Percentiles rank a stretch among this genome's conserved stretches.
Evolutionary conservation across 2,797 vertebrate genomes (phyloP).

Genomic region (Eurystomus glaucurus): DNA sequence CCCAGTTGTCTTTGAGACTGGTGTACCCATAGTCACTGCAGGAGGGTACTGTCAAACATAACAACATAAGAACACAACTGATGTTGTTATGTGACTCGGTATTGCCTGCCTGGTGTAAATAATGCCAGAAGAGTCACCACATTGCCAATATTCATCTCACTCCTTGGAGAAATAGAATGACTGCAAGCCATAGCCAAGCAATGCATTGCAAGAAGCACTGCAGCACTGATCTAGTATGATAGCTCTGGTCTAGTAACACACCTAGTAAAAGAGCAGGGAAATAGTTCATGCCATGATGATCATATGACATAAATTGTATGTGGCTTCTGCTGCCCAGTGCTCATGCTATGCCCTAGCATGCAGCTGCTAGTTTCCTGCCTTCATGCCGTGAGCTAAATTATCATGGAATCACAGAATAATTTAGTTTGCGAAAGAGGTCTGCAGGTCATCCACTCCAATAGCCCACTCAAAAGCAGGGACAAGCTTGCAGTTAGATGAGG

Average conservation of each 20-base stretch:
- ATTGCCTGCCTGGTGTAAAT: not conserved
- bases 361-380: not conserved
- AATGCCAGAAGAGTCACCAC: not conserved
- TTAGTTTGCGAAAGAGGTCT: not conserved
- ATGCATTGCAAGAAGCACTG: not conserved
- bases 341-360: not conserved
- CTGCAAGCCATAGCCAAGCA: not conserved
- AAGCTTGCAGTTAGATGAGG: not conserved
- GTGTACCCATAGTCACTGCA: not conserved
- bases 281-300: not conserved
- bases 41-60: not conserved
- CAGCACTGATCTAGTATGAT: not conserved
- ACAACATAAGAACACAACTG: not conserved
- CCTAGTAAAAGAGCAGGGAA: not conserved
- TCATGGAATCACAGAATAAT: not conserved
- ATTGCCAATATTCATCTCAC: not conserved
- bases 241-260: not conserved
- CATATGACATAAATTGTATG: not conserved
- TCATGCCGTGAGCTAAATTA: not conserved
- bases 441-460: not conserved
- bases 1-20: not conserved
- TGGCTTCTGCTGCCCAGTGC: conserved; percentile 11
- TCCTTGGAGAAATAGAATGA: not conserved
- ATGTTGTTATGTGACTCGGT: not conserved
- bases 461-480: not conserved